A percentile compares a stretch with the other conserved stretches of the same genome.
Conservation (phyloP, 2,797 vertebrate genomes). For the Ambastaia sidthimunki region DNA sequence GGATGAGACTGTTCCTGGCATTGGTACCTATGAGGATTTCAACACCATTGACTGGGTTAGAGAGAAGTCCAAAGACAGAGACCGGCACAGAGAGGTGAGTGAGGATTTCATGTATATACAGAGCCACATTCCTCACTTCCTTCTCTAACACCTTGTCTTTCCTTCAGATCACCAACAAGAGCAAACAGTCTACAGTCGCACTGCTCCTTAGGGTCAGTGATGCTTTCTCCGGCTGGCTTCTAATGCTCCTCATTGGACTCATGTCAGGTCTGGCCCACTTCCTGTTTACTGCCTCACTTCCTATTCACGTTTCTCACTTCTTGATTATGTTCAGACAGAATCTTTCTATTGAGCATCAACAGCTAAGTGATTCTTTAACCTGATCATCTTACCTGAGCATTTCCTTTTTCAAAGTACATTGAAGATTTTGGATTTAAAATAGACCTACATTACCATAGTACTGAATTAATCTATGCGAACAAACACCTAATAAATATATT, state of each 20-base stretch:
- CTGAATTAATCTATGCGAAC: no score
- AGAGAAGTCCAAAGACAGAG: conserved; percentile 94
- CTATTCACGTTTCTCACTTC: not conserved
- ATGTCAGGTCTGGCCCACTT: conserved; percentile 82
- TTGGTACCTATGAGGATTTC: conserved; percentile 97
- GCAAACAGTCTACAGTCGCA: conserved; percentile 86
- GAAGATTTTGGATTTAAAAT: no score
- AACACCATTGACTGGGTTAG: conserved; percentile 98
- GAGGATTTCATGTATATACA: not conserved
- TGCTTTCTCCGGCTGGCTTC: conserved; percentile 93
- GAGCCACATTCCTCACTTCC: not conserved
- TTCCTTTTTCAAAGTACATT: no score
- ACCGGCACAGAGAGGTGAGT: conserved; percentile 92
- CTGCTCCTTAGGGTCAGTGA: conserved; percentile 89
- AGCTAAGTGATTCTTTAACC: no score
- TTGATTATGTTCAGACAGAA: not conserved
- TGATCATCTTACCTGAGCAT: no score
- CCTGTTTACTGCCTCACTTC: conserved; percentile 11
- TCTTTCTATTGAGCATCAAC: not conserved
- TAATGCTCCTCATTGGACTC: conserved; percentile 95
- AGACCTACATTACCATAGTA: no score
- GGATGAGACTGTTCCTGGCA: conserved; percentile 86
- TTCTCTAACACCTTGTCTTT: not conserved
- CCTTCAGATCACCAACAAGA: conserved; percentile 88
- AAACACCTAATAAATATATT: no score